Conservation (phyloP, 2,888 invertebrate genomes). For the Melieria omissa region DNA sequence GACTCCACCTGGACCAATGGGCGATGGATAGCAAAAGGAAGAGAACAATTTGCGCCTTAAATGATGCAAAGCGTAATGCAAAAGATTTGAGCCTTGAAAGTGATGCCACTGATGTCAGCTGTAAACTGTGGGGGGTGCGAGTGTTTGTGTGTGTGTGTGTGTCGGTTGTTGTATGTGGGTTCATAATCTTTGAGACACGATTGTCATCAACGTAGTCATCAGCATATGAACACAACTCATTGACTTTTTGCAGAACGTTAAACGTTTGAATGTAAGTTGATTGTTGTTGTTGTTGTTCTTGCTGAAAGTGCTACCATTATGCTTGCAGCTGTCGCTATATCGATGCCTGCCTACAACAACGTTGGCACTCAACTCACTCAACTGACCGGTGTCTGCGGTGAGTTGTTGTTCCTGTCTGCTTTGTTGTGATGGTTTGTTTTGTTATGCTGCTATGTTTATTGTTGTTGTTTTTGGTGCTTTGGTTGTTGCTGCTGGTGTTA, state of each 20-base stretch:
- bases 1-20: too few species aligned
- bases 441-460: not conserved
- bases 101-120: not conserved
- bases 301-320: slow-evolving; percentile 35
- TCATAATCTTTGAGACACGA: not conserved
- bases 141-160: not conserved
- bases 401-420: not conserved
- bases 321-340: slow-evolving; percentile 48
- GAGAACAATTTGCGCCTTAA: too few species aligned
- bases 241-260: slow-evolving; percentile 45
- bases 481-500: not conserved
- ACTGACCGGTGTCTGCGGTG: slow-evolving; percentile 1
- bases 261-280: slow-evolving; percentile 47
- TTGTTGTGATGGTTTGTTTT: not conserved
- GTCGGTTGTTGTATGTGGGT: not conserved
- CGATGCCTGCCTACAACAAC: not conserved
- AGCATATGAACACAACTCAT: slow-evolving; percentile 32
- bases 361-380: slow-evolving; percentile 10
- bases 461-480: not conserved
- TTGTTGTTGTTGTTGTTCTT: slow-evolving; percentile 44
- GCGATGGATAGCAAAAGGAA: too few species aligned
- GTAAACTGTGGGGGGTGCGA: not conserved
- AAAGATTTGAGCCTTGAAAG: too few species aligned
- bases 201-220: slow-evolving; percentile 15
- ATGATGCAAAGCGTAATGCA: too few species aligned